Evolutionary conservation across 2,113 vertebrate genomes (phyloP), one percentile per base, ranked within the genome.

Genomic region (Strix uralensis): DNA sequence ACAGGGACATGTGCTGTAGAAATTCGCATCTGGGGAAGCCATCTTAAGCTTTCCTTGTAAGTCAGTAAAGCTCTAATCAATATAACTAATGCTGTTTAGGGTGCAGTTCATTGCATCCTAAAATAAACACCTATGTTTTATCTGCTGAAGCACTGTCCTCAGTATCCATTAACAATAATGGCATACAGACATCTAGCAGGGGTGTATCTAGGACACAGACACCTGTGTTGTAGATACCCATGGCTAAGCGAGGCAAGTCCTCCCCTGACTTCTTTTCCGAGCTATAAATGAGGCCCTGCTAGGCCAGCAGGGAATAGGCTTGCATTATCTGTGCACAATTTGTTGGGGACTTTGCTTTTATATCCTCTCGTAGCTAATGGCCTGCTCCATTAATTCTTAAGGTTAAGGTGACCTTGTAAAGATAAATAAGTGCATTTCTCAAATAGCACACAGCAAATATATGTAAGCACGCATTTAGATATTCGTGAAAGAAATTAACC

Each of bases 31-130:
- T 66, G 22, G 51, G 66, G 62, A 95, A 96, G 62, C 54, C 51
- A 65, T 75, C n/a, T 70, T 90, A 94, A 95, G 87, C 92, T 94
- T 75, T 65, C 40, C 25, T 46, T 61, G 34, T 69, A 89, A 94
- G 73, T 88, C 94, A 77, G 92, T 82, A 96, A 96, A 95, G 74
- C 81, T 81, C 62, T 91, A 93, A 97, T 97, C 96, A 91, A 96
- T 96, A 92, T 11, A 95, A 80, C 85, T 93, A 96, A 97, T 90
- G 79, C 74, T 94, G 93, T 96, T 96, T 88, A 90, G 90, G 96
- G 78, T 91, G 78, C 81, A 96, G 95, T 96, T 95, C 93, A 93
- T 95, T 3, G 63, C 70, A 73, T 91, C 62, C 74, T 82, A 94
- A 94, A 96, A 96, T 86, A 97, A 96, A 97, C 81, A 95, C 62